Base-by-base conservation (phyloP, 2,888 invertebrate species). In the Ischnus inquisitorius region DNA sequence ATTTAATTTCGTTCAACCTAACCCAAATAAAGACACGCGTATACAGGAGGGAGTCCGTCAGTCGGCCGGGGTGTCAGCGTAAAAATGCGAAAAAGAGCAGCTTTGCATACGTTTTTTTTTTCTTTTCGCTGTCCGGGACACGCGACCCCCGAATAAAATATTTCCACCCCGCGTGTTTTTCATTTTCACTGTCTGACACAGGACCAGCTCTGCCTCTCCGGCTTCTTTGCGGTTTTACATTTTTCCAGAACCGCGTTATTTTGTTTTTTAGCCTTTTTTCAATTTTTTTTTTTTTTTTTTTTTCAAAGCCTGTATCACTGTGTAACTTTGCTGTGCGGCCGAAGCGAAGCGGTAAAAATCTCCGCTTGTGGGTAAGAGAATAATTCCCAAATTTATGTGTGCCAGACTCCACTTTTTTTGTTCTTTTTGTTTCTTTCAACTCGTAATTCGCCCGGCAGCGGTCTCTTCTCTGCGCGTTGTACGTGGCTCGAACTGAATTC, bases 1-100 rank as follows among this genome's bases (percentile, higher is more conserved):
- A 86, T 86, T 86, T 80, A 85, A 86, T 86, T 86, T 86, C 62
- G 51, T 81, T 86, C 43, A 54, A 74, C 84, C 84, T 76, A 83
- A 82, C 84, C 87, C 82, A 83, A 57, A 78, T 16, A 41, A 51
- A 68, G 39, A 19, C 6, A 34, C 1, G 8, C 1, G 34, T 4
- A 34, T 34, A 14, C 3, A n/a, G 19, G 22, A 16, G 48, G 43
- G 62, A 51, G 46, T n/a, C 54, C 16, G 22, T 67, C 39, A 62
- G 51, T 74, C 54, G 28, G 54, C 78, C 19, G 79, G 34, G 51
- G 67, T 16, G n/a, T 67, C 43, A 67, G 25, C 5, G 25, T 51
- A 60, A 39, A n/a, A 51, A 14, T 2, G 51, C 14, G 14, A 25
- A 57, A 46, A 68, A 64, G 43, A 67, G 62, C 65, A 64, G 60